phyloP scores from a whole-genome alignment of 2,797 vertebrate genomes.

The Rhincodon typus region DNA sequence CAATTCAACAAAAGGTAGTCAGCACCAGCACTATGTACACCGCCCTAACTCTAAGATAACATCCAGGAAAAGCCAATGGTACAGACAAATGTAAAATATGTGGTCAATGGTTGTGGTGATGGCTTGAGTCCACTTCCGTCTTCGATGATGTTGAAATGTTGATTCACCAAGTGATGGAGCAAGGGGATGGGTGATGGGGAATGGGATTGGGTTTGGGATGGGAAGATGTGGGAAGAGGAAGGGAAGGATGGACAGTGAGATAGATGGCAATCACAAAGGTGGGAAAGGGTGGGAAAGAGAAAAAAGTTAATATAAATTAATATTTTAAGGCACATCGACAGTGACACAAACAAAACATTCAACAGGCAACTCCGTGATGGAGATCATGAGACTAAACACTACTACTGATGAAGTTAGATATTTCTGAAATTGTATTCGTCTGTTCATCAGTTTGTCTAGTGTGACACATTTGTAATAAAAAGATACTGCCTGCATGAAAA shows the following conservation, averaged over 20 bases:
- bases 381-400: neutral
- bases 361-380: neutral
- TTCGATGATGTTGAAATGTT: neutral
- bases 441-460: neutral
- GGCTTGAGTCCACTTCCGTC: neutral
- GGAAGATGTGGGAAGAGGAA: neutral
- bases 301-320: constrained; percentile 22
- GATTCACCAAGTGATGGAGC: neutral
- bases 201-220: neutral
- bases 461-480: neutral
- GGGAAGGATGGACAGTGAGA: neutral
- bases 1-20: neutral
- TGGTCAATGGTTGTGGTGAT: neutral
- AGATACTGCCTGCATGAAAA: neutral
- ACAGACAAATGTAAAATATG: constrained; percentile 5
- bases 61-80: neutral
- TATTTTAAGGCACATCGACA: neutral
- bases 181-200: neutral
- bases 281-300: neutral
- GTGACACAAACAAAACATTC: neutral
- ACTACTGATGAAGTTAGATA: neutral
- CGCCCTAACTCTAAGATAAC: neutral
- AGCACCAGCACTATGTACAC: neutral
- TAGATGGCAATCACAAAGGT: neutral
- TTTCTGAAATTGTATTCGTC: neutral